Base-by-base conservation (phyloP, 2,888 invertebrate species). In the Aricia artaxerxes region DNA sequence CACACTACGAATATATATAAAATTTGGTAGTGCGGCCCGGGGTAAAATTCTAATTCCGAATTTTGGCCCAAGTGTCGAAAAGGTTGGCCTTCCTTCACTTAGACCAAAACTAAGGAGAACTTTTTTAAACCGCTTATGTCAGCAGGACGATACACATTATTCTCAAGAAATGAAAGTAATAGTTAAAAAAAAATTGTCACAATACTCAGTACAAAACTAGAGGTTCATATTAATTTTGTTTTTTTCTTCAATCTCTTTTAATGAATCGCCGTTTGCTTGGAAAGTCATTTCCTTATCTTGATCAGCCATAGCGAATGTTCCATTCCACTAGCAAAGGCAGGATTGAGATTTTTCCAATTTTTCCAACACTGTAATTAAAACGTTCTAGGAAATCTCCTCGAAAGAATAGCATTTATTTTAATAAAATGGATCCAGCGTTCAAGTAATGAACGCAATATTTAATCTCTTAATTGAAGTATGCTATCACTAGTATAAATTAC, bases 341-440 rank as follows among this genome's bases (percentile, higher is more conserved):
- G 1, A 69, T 35, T 69, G 35, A 69, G 69, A 69, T 69, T 69
- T 69, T 57, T 76, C 35, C 35, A 53, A 69, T 69, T 69, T 69
- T 57, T 76, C 35, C 35, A 53, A 76, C 57, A 76, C 57, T 53
- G 49, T 76, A 53, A 57, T 76, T 76, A 76, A 76, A 76, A 57
- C 49, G 53, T 31, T 35, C 76, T 53, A 57, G 35, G 53, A 76
- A 76, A 76, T 53, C 53, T 5, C 16, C 3, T 49, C 13, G 57
- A 6, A 53, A 53, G 13, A 24, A 24, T 75, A 49, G 49, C 35
- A 53, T 76, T 76, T 35, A 53, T 76, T 24, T 53, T 53, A 35
- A 76, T 76, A 73, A 73, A 73, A 73, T 57, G 75, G 53, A 53
- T 76, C 24, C 57, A 13, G n/a, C 35, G 6, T 75, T 49, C 49